phyloP scores from a whole-genome alignment of 2,113 vertebrate genomes.

The Protomyctophum bolini region DNA sequence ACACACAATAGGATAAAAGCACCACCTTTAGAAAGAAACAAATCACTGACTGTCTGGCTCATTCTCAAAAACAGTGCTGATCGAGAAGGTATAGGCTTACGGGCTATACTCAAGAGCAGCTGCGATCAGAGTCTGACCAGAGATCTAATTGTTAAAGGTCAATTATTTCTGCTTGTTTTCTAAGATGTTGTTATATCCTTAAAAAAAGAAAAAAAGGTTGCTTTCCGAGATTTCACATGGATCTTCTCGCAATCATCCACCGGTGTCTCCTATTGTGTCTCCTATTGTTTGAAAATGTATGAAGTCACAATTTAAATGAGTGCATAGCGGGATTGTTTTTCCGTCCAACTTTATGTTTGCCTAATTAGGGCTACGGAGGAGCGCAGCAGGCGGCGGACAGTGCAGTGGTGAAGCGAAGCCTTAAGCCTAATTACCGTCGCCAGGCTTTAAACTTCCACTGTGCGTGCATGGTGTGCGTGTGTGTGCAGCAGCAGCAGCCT shows the following conservation, averaged over 20 bases:
- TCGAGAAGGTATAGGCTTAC: no score
- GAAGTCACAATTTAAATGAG: slow-evolving; percentile 39
- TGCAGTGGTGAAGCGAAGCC: slow-evolving; percentile 31
- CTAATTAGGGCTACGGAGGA: slow-evolving; percentile 39
- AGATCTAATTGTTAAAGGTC: no score
- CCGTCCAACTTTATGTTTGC: slow-evolving; percentile 46
- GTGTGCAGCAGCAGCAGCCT: slow-evolving; percentile 37
- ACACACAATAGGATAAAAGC: not conserved
- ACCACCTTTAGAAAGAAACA: not conserved
- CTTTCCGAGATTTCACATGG: not conserved
- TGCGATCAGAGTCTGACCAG: no score
- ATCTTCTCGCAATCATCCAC: slow-evolving; percentile 43
- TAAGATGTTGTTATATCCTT: no score
- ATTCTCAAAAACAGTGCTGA: not conserved
- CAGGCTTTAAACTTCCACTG: slow-evolving; percentile 57
- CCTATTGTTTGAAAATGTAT: slow-evolving; percentile 55
- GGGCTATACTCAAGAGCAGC: no score
- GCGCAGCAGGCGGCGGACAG: slow-evolving; percentile 64
- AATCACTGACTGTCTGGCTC: not conserved
- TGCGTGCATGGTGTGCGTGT: slow-evolving; percentile 9
- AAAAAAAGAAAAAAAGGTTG: no score
- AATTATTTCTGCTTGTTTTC: no score
- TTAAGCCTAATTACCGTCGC: slow-evolving; percentile 59
- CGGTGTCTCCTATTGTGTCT: slow-evolving; percentile 29
- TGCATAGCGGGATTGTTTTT: slow-evolving; percentile 37